phyloP scores from a whole-genome alignment of 2,888 invertebrate species.

The Patella pellucida region DNA sequence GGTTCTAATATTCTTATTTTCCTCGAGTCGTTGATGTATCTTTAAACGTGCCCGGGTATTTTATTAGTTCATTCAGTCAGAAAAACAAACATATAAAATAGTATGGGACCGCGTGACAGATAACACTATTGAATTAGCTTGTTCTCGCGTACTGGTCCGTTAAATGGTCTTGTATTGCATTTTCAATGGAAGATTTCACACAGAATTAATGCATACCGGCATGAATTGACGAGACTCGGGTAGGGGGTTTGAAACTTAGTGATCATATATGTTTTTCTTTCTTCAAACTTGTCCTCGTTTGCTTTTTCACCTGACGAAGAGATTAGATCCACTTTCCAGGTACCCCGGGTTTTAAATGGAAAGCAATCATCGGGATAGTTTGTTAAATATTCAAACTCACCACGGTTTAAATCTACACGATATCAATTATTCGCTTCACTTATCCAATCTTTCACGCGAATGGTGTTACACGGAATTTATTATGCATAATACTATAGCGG shows the following conservation, averaged over 20 bases:
- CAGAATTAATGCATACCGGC: conserved; percentile 24
- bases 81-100: not conserved
- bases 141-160: conserved; percentile 12
- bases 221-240: conserved; percentile 14
- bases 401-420: conserved; percentile 8
- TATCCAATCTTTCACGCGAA: conserved; percentile 1
- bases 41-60: not conserved
- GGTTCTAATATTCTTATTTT: not conserved
- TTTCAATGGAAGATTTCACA: conserved; percentile 19
- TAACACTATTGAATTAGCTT: conserved; percentile 9
- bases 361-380: too few species aligned
- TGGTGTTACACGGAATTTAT: not conserved
- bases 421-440: conserved; percentile 7
- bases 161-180: conserved; percentile 18
- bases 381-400: too few species aligned
- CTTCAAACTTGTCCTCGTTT: conserved; percentile 7
- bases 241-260: conserved; percentile 11
- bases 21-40: not conserved
- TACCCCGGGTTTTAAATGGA: too few species aligned
- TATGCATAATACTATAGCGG: not conserved
- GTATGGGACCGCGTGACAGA: conserved; percentile 5
- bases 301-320: conserved; percentile 5
- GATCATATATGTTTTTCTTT: conserved; percentile 11
- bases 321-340: too few species aligned
- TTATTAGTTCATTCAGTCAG: conserved; percentile 6